These are phyloP conservation scores for Drosophila tripunctata DNA, from an alignment of 2,888 invertebrate species.

Conservation along the genomic window DNA sequence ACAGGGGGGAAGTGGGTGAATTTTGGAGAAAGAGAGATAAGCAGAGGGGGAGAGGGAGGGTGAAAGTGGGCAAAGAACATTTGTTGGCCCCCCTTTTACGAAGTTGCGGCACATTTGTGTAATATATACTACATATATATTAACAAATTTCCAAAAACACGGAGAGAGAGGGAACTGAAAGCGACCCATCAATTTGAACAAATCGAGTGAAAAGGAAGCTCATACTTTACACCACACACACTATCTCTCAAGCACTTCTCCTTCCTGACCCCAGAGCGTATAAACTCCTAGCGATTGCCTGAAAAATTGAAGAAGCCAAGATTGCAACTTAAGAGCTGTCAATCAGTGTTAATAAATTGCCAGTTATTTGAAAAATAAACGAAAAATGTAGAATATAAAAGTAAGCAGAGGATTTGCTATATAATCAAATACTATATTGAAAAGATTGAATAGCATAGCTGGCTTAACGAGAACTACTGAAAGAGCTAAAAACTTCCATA, in stretches of 20 bases:
- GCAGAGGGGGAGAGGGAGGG: neutral
- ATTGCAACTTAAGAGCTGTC: constrained; percentile 23
- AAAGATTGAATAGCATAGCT: too few species aligned
- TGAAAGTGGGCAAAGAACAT: neutral
- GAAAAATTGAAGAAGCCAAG: constrained; percentile 17
- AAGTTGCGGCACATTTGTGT: constrained; percentile 44
- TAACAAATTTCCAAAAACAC: constrained; percentile 57
- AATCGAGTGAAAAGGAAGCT: constrained; percentile 14
- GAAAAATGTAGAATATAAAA: neutral
- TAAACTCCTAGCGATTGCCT: neutral
- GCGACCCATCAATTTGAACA: constrained; percentile 51
- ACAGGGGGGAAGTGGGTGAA: neutral
- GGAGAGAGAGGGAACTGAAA: too few species aligned
- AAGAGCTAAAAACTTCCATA: too few species aligned
- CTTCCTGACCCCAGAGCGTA: too few species aligned
- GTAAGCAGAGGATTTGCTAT: neutral
- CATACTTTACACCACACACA: neutral
- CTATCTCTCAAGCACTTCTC: neutral
- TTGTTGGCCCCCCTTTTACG: neutral
- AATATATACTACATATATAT: constrained; percentile 38
- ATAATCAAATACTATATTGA: too few species aligned
- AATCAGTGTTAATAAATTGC: constrained; percentile 32
- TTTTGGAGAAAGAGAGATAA: neutral
- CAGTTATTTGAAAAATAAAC: neutral
- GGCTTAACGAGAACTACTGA: too few species aligned